Evolutionary conservation across 2,113 vertebrate species (phyloP).

Genomic region (Centrocercus urophasianus): DNA sequence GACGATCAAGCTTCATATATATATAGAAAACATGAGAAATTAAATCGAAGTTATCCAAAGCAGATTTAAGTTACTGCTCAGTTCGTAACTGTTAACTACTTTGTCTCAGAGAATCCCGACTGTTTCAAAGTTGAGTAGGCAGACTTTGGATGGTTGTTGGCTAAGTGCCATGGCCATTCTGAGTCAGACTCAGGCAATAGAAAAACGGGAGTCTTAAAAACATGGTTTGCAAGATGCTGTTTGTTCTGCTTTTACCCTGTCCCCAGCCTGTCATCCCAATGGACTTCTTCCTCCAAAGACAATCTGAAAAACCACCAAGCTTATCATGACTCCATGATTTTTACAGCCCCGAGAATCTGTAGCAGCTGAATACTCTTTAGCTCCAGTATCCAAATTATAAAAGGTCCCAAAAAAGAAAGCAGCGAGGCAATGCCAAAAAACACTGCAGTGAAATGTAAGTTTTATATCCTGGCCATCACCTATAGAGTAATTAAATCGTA

Average conservation of each 20-base stretch:
- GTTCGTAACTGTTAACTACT: accelerated
- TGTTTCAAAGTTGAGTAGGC: neutral
- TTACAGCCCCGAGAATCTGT: neutral
- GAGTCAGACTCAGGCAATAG: neutral
- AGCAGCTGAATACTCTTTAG: neutral
- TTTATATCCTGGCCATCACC: neutral
- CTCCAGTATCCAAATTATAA: neutral
- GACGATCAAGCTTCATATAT: neutral
- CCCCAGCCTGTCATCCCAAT: neutral
- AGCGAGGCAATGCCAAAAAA: neutral
- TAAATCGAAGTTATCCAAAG: neutral
- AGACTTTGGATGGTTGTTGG: neutral
- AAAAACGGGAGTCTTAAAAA: neutral
- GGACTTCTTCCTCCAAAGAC: neutral
- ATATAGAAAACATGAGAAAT: neutral
- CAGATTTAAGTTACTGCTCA: neutral
- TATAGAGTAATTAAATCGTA: neutral
- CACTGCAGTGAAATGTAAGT: neutral
- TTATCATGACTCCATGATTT: neutral
- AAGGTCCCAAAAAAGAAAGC: neutral
- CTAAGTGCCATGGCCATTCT: neutral
- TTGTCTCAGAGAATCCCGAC: neutral
- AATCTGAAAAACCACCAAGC: neutral
- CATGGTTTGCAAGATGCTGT: no score
- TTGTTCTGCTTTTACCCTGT: neutral